A percentile compares a stretch with the other conserved stretches of the same genome.
phyloP scores from a whole-genome alignment of 2,888 invertebrate genomes.

The Rhimphoctona megacephalus region DNA sequence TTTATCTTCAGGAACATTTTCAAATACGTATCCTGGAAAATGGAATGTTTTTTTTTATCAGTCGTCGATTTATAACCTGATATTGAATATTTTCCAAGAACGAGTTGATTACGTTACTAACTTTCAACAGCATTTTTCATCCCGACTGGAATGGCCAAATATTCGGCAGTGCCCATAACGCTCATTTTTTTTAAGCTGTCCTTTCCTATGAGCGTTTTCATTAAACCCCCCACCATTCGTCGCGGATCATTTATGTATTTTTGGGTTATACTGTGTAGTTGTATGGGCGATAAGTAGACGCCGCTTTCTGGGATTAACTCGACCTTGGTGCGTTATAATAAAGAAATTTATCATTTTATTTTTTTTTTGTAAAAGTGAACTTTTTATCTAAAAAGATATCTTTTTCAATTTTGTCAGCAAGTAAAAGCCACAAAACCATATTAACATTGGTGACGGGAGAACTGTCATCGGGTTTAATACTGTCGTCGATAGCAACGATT shows the following conservation, averaged over 20 bases:
- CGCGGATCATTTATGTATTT: neutral
- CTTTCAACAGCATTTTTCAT: neutral
- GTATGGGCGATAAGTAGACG: neutral
- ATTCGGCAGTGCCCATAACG: neutral
- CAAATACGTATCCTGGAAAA: constrained; percentile 10
- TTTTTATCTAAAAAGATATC: no score
- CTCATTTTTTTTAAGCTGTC: neutral
- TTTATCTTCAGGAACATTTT: neutral
- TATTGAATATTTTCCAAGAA: no score
- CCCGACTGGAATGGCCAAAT: neutral
- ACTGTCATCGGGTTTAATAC: no score
- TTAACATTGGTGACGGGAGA: no score
- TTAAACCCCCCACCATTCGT: constrained; percentile 1
- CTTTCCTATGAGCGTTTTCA: neutral
- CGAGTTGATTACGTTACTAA: neutral
- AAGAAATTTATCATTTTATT: no score
- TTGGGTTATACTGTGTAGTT: neutral
- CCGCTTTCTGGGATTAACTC: constrained; percentile 2
- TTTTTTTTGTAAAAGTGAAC: no score
- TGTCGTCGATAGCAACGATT: no score
- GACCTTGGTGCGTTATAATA: neutral
- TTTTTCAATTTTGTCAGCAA: no score
- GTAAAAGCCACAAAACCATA: no score
- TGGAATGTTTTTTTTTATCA: neutral
- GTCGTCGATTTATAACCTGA: no score